These are phyloP conservation scores for Morone saxatilis DNA, from an alignment of 2,113 vertebrate genomes.

Conservation along the genomic window DNA sequence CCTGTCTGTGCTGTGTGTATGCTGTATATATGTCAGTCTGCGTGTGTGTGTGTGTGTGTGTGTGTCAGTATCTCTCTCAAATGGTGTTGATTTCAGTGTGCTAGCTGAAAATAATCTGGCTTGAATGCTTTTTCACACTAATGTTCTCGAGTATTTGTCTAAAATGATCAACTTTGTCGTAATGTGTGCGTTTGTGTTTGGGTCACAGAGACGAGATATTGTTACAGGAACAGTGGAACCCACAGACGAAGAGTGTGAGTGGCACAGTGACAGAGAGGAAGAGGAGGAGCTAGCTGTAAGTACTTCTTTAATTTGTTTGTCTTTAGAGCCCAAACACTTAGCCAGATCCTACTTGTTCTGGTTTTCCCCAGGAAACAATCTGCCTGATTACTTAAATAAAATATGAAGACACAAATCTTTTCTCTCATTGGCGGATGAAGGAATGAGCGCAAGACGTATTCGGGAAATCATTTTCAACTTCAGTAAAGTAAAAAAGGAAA, in stretches of 20 bases:
- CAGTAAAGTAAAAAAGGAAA: not conserved
- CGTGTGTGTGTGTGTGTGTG: not conserved
- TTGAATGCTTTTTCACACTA: constrained; percentile 1
- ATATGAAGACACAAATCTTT: not conserved
- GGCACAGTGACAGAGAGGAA: constrained; percentile 94
- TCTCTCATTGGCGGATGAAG: not conserved
- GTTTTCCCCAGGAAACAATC: not conserved
- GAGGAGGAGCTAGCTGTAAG: constrained; percentile 95
- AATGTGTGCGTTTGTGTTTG: constrained; percentile 1
- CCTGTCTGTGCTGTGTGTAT: constrained; percentile 37
- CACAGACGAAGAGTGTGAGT: constrained; percentile 94
- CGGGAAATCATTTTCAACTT: not conserved
- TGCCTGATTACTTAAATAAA: not conserved
- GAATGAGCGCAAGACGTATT: not conserved
- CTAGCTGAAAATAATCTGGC: constrained; percentile 22
- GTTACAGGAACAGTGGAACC: constrained; percentile 92
- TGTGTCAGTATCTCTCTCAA: not conserved
- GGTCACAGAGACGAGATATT: constrained; percentile 90
- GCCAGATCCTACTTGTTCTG: not conserved
- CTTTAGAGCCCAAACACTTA: not conserved
- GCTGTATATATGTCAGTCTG: not conserved
- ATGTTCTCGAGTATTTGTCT: not conserved
- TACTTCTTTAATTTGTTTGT: constrained; percentile 34
- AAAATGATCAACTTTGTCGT: constrained; percentile 4
- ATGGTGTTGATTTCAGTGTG: constrained; percentile 23